These are phyloP conservation scores for Rhaphigaster nebulosa DNA, from an alignment of 2,888 invertebrate species.

Conservation along the genomic window DNA sequence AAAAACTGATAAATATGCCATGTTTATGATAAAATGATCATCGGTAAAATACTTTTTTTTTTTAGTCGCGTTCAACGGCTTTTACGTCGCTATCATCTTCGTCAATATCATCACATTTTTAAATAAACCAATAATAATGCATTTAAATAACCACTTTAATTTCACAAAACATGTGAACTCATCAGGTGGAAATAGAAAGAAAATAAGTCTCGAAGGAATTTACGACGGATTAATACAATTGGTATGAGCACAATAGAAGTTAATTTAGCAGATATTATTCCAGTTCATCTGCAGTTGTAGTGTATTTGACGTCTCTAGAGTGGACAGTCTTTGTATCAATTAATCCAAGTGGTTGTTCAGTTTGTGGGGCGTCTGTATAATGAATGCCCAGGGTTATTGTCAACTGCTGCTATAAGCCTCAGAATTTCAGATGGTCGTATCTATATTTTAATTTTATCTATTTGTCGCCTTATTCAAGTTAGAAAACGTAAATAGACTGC, in stretches of 20 bases:
- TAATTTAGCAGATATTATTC: background rate
- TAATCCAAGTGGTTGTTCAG: background rate
- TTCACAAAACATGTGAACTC: too few species aligned
- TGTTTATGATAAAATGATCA: too few species aligned
- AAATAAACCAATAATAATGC: too few species aligned
- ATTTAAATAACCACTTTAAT: too few species aligned
- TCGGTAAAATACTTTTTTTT: too few species aligned
- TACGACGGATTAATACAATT: background rate
- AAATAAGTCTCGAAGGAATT: background rate
- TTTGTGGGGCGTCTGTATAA: background rate
- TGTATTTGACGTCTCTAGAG: background rate
- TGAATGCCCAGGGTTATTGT: background rate
- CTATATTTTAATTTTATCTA: background rate
- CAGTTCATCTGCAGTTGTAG: background rate
- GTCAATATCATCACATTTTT: too few species aligned
- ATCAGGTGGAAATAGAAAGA: background rate
- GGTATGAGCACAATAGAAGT: background rate
- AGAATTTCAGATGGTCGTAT: background rate
- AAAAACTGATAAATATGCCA: too few species aligned
- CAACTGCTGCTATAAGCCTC: background rate
- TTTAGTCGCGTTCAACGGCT: too few species aligned
- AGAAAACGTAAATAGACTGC: too few species aligned
- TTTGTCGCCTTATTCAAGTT: too few species aligned
- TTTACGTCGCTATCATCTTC: too few species aligned
- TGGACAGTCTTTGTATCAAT: constrained; percentile 34